Conservation (phyloP, 2,797 vertebrate genomes). For the Lagorchestes hirsutus region DNA sequence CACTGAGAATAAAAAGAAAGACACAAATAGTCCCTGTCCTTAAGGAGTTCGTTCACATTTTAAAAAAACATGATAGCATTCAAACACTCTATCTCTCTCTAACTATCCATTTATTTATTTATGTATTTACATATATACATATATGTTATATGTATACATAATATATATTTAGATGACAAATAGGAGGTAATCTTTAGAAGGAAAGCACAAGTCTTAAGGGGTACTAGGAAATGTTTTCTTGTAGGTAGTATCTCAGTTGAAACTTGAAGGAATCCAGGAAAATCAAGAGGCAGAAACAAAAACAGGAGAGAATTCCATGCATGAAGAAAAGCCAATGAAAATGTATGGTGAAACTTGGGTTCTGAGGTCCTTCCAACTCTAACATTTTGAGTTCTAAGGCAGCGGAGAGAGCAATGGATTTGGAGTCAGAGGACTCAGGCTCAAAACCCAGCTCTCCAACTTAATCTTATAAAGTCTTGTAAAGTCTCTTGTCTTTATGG, state of each 20-base stretch:
- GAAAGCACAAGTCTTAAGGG: not conserved
- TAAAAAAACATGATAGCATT: not conserved
- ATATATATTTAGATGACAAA: not conserved
- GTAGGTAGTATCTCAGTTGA: not conserved
- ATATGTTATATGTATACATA: too few species aligned
- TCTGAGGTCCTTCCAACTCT: not conserved
- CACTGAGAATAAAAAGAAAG: not conserved
- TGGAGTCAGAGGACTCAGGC: not conserved
- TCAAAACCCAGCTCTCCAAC: not conserved
- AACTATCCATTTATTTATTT: too few species aligned
- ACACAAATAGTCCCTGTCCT: not conserved
- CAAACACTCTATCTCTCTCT: not conserved
- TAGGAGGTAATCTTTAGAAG: not conserved
- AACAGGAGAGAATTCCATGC: not conserved
- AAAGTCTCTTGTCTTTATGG: not conserved
- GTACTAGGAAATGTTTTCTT: not conserved
- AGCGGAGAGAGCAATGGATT: not conserved
- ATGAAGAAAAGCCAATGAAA: not conserved
- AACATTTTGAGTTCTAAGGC: not conserved
- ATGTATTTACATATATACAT: too few species aligned
- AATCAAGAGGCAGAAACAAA: not conserved
- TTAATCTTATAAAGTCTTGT: not conserved
- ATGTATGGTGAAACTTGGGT: not conserved
- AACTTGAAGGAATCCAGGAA: not conserved
- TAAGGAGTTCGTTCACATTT: not conserved